Evolutionary conservation across 2,888 invertebrate genomes (phyloP).

Genomic region (Notocelia uddmanniana): DNA sequence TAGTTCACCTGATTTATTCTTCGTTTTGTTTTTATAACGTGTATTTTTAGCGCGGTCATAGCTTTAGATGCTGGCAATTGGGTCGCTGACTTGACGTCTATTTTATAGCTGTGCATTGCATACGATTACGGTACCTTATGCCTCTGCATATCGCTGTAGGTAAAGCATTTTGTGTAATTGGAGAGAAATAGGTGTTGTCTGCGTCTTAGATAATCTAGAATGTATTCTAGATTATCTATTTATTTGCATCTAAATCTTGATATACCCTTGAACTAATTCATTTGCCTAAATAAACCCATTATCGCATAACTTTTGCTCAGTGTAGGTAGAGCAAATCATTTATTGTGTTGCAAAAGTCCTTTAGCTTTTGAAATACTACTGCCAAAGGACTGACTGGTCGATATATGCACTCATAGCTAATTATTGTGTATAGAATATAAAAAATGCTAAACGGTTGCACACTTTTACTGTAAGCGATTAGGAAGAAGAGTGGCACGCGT

Average conservation of each 20-base stretch:
- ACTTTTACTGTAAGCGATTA: no score
- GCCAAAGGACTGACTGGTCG: no score
- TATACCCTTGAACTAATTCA: no score
- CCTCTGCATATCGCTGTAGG: not conserved
- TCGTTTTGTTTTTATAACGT: slow-evolving; percentile 61
- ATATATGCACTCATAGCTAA: no score
- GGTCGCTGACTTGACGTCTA: slow-evolving; percentile 71
- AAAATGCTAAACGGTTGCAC: no score
- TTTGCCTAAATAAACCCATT: not conserved
- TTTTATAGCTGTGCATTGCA: slow-evolving; percentile 10
- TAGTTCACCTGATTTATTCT: slow-evolving; percentile 66
- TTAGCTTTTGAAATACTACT: not conserved
- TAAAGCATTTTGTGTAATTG: not conserved
- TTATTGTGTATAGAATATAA: no score
- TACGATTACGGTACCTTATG: not conserved
- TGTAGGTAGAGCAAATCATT: not conserved
- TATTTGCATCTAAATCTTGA: no score
- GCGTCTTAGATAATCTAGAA: no score
- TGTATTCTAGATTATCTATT: no score
- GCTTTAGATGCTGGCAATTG: slow-evolving; percentile 73
- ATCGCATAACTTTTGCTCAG: not conserved
- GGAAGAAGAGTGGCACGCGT: no score
- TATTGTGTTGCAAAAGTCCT: not conserved
- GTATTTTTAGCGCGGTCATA: slow-evolving; percentile 76
- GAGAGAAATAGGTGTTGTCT: not conserved